Conservation (phyloP, 2,797 vertebrate species). For the Ceyx erithaca region DNA sequence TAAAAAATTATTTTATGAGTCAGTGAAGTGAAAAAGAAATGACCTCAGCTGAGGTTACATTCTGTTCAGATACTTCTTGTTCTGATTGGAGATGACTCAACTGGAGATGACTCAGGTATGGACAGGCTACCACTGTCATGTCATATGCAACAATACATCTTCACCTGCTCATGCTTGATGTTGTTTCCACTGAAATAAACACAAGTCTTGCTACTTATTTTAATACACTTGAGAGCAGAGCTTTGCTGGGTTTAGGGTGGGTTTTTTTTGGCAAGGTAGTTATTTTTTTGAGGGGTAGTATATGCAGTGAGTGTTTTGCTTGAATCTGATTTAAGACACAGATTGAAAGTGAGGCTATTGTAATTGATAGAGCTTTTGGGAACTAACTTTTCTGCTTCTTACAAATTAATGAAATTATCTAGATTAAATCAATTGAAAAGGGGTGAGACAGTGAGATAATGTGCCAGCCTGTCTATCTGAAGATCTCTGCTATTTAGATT, state of each 20-base stretch:
- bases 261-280: neutral
- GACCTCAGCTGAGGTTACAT: neutral
- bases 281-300: neutral
- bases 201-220: neutral
- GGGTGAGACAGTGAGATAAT: slow-evolving; percentile 15
- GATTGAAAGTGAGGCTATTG: neutral
- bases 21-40: neutral
- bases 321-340: neutral
- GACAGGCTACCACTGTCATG: neutral
- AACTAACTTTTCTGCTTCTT: neutral
- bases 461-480: slow-evolving; percentile 15
- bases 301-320: neutral
- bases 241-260: neutral
- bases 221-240: neutral
- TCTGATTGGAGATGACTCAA: neutral
- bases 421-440: slow-evolving; percentile 50
- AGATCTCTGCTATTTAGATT: slow-evolving; percentile 22
- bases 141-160: neutral
- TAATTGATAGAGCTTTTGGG: slow-evolving; percentile 46
- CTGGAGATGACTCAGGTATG: neutral
- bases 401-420: slow-evolving; percentile 55
- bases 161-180: neutral
- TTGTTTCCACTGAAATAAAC: neutral
- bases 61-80: neutral
- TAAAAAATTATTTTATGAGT: neutral